phyloP scores from a whole-genome alignment of 2,888 invertebrate species.

The Polylopha cassiicola region DNA sequence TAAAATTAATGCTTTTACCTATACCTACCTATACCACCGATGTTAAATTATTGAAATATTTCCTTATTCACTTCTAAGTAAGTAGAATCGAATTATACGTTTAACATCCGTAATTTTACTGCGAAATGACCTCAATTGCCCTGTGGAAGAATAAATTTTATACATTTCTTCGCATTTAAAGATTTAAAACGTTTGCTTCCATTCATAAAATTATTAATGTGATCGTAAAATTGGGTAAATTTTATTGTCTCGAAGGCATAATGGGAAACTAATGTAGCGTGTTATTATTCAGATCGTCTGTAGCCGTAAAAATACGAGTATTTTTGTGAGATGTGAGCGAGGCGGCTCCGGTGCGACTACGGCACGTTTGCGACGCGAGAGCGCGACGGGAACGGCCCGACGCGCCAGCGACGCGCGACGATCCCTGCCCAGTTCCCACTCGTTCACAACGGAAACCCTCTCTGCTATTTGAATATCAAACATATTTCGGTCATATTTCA shows the following conservation, averaged over 20 bases:
- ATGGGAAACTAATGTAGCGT: constrained; percentile 78
- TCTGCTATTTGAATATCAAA: constrained; percentile 73
- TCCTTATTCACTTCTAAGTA: too few relatives aligned
- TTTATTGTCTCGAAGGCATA: constrained; percentile 77
- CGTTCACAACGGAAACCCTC: constrained; percentile 70
- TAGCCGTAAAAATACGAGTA: constrained; percentile 73
- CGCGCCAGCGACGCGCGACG: constrained; percentile 38
- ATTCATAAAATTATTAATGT: constrained; percentile 78
- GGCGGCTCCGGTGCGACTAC: too few relatives aligned
- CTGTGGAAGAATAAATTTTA: constrained; percentile 53
- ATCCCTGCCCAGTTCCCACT: constrained; percentile 31
- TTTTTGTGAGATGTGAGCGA: constrained; percentile 57
- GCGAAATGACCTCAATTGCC: constrained; percentile 58
- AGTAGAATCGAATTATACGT: too few relatives aligned
- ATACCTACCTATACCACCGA: too few relatives aligned
- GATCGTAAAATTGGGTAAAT: constrained; percentile 77
- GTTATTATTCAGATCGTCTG: constrained; percentile 76
- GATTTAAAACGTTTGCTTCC: constrained; percentile 71
- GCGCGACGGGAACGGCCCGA: too few relatives aligned
- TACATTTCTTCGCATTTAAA: constrained; percentile 65
- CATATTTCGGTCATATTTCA: constrained; percentile 69
- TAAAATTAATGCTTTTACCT: too few relatives aligned
- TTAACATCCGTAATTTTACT: constrained; percentile 57
- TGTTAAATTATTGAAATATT: too few relatives aligned
- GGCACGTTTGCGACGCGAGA: too few relatives aligned